Evolutionary conservation across 2,888 invertebrate species (phyloP).

Genomic region (Octodonta nipae): DNA sequence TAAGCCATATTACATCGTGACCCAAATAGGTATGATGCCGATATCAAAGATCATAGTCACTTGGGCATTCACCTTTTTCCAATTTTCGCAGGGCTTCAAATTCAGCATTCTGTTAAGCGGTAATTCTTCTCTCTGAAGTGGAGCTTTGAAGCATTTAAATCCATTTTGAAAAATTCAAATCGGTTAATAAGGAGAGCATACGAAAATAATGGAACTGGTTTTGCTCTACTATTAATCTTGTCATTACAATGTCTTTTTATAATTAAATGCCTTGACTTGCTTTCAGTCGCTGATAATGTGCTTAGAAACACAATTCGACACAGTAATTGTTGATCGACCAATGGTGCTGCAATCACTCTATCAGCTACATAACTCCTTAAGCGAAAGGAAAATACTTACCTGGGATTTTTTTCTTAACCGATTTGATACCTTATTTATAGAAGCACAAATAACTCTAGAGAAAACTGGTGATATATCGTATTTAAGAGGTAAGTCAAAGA

Average conservation of each 20-base stretch:
- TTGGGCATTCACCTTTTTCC: too few species aligned
- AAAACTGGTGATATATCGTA: constrained; percentile 73
- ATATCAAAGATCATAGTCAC: too few species aligned
- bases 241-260: constrained; percentile 3
- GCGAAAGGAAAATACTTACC: constrained; percentile 75
- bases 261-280: constrained; percentile 4
- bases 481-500: constrained; percentile 50
- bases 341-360: constrained; percentile 91
- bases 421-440: constrained; percentile 88
- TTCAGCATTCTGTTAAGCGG: too few species aligned
- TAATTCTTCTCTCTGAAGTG: too few species aligned
- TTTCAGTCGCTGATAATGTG: constrained; percentile 75
- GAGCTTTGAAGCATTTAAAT: too few species aligned
- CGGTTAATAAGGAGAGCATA: too few species aligned
- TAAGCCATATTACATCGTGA: too few species aligned
- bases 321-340: constrained; percentile 89
- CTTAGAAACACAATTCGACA: constrained; percentile 94
- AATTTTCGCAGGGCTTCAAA: too few species aligned
- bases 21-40: too few species aligned
- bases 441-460: constrained; percentile 85
- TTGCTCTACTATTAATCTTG: too few species aligned
- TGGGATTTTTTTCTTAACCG: constrained; percentile 97
- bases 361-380: constrained; percentile 84
- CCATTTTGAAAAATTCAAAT: too few species aligned
- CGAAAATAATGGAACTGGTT: too few species aligned